Evolutionary conservation across 1,140 invertebrate species (phyloP).

Genomic region (Drosophila yakuba): DNA sequence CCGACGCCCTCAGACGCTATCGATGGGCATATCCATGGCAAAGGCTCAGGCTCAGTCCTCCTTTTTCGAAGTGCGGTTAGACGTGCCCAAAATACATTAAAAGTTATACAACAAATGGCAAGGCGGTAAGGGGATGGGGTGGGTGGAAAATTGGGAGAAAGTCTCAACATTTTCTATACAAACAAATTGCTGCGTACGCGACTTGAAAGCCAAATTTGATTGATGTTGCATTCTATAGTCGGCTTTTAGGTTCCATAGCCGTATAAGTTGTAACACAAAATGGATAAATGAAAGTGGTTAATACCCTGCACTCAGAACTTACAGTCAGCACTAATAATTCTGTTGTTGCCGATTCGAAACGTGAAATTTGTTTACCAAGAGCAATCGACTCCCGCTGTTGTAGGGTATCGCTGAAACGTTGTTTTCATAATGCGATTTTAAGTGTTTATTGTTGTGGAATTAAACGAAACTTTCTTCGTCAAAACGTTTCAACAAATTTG

Average conservation of each 20-base stretch:
- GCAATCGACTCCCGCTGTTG: neutral
- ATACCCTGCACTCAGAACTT: neutral
- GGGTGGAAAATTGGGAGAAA: constrained; percentile 21
- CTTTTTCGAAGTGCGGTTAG: constrained; percentile 60
- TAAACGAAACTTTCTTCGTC: constrained; percentile 47
- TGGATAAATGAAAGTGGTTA: neutral
- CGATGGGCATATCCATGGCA: constrained; percentile 77
- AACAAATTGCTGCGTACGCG: constrained; percentile 82
- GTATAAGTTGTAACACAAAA: constrained; percentile 11
- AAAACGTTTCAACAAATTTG: constrained; percentile 8
- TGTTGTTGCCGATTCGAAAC: too few species aligned
- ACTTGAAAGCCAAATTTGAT: constrained; percentile 82
- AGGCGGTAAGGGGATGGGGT: neutral
- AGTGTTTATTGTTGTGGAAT: constrained; percentile 79
- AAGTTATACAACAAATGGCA: constrained; percentile 66
- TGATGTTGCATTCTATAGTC: constrained; percentile 72
- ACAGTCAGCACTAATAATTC: too few species aligned
- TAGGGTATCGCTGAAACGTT: constrained; percentile 48
- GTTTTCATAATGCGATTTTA: constrained; percentile 74
- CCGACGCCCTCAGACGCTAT: constrained; percentile 59
- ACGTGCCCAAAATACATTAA: constrained; percentile 81
- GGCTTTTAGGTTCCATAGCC: constrained; percentile 40
- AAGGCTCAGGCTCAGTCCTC: neutral
- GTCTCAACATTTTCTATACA: constrained; percentile 79
- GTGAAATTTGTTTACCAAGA: too few species aligned